phyloP scores from a whole-genome alignment of 2,797 vertebrate species.

The Momotus momota region DNA sequence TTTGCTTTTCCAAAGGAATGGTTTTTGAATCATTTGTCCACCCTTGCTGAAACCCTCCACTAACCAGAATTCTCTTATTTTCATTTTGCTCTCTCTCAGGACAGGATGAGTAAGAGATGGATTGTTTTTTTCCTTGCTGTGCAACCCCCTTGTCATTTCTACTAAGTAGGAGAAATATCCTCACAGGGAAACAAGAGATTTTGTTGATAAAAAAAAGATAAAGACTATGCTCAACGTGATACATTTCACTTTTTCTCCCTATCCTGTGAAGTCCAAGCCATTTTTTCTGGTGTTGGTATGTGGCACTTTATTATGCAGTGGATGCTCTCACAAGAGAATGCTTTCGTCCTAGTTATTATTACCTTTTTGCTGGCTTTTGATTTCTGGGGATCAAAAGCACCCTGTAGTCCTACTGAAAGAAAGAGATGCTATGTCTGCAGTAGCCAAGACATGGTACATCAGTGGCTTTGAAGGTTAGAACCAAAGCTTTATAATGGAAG shows the following conservation, averaged over 20 bases:
- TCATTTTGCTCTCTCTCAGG: neutral
- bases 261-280: neutral
- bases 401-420: neutral
- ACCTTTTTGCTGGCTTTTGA: constrained; percentile 6
- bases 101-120: neutral
- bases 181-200: neutral
- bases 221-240: neutral
- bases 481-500: neutral
- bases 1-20: neutral
- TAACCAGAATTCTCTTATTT: neutral
- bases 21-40: neutral
- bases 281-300: neutral
- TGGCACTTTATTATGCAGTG: neutral
- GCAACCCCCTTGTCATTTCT: neutral
- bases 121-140: neutral
- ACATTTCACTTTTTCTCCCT: neutral
- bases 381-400: constrained; percentile 30
- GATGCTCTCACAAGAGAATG: neutral
- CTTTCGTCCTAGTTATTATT: neutral
- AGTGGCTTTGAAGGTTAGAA: constrained; percentile 38
- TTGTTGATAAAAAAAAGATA: neutral
- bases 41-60: neutral
- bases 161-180: neutral
- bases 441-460: neutral
- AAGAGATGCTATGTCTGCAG: neutral